Base-by-base conservation (phyloP, 2,113 vertebrate genomes). In the Cygnus atratus region DNA sequence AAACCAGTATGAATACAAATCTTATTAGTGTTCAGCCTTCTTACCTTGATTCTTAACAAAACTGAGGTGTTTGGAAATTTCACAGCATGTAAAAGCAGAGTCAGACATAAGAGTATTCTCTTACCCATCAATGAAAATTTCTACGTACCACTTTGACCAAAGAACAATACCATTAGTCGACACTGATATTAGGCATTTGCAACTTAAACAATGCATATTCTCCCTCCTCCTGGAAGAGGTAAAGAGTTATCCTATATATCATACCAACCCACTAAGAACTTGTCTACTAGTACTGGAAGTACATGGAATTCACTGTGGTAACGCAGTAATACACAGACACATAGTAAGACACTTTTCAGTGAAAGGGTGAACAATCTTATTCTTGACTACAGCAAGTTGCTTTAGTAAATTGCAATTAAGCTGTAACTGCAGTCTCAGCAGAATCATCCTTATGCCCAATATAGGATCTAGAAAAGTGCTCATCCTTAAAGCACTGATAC, bases 341-440 rank as follows among this genome's bases (percentile, higher is more conserved):
- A 77, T 44, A 50, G 43, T 48, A 48, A 48, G 20, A 75, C 19
- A 26, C 31, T 82, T 57, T 13, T 35, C 74, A 84, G 16, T 35
- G 52, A 50, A 84, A 89, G 55, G 3, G 50, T 84, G 37, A 89
- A 58, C 5, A 93, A 19, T 24, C 74, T 11, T 84, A 86, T 21
- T 74, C 39, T 72, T 52, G 28, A 63, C 35, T 72, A 41, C 25
- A 67, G 52, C 70, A 92, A 89, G 73, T 21, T 65, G 31, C 39
- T 87, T 87, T 71, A 89, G 77, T 2, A 67, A 46, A 6, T 67
- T 31, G 44, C 52, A 81, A 41, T 67, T 71, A 87, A 89, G 37
- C 72, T 78, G 13, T 67, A 88, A 68, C 29, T 90, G 62, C 84
- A 65, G 74, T 31, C 54, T 79, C 74, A 91, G 95, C 87, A 93